Base-by-base conservation (phyloP, 1,140 invertebrate species). In the Cyphomyrmex costatus region DNA sequence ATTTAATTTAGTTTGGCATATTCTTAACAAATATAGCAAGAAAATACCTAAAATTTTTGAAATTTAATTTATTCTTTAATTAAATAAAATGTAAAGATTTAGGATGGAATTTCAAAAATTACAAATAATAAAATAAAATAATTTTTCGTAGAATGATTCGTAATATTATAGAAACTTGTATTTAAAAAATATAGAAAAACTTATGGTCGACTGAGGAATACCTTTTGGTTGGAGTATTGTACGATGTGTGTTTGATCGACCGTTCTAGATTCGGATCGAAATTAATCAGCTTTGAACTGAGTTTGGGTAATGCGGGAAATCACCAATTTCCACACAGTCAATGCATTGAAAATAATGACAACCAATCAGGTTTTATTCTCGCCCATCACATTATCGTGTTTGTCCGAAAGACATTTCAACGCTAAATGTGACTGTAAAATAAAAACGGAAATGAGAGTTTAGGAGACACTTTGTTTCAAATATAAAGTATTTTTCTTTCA, bases 201-300 rank as follows among this genome's bases (percentile, higher is more conserved):
- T 86, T 95, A 8, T 95, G 95, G 95, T 88, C 85, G 0, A 93
- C 87, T 0, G 94, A 95, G 42, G 94, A 95, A 74, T 95, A 95
- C 63, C 77, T 94, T 14, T 70, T 95, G 33, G 80, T 95, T 12
- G 93, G 90, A 3, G 90, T 95, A 56, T 73, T 95, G 21, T 95
- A 94, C 73, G 93, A 95, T 58, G 85, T 92, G 6, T 94, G 86
- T 19, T 93, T 95, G 94, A 95, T 95, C 74, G 94, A 95, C 90
- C 92, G 95, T n/a, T 89, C 76, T 78, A 89, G 91, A 79, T 94
- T 93, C 12, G 85, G 85, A 53, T 90, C 85, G 19, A 95, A 94
- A 85, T 84, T 91, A 21, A 93, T 95, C 49, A 92, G 88, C 78
- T 95, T 95, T 66, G 94, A 95, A 87, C 90, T 95, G 76, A 95